Base-by-base conservation (phyloP, 2,113 vertebrate genomes). In the Seriola dumerili region DNA sequence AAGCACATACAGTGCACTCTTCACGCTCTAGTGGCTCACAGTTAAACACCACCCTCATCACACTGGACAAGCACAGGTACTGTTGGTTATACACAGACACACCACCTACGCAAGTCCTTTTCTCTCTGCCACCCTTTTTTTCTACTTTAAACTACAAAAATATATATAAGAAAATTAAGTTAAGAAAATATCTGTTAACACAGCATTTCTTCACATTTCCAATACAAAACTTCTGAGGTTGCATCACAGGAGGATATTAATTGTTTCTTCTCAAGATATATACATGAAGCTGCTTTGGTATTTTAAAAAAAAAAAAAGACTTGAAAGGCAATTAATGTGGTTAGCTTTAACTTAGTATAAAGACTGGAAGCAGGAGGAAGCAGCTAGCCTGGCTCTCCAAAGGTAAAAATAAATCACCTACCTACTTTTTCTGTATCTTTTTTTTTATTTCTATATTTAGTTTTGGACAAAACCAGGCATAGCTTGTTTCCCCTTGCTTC, bases 11-110 rank as follows among this genome's bases (percentile, higher is more conserved):
- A 67, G 68, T 19, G 21, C 54, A 8, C 14, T 52, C 42, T 59
- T 73, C 68, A 61, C 0, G 32, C 83, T 78, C 57, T 13, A 11
- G 61, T 69, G 68, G 58, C n/a, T 88, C 55, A 72, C 66, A 61
- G 70, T 78, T 75, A 78, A 81, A 72, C 29, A 62, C 64, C 38
- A 38, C 52, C 59, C 68, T 85, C 46, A 72, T 83, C 72, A 72
- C 14, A 32, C 68, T 68, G 79, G 48, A 71, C 61, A 63, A 69
- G 19, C 36, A 52, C 73, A 55, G 2, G 55, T 50, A 42, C 48
- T 52, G 67, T 57, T 42, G 48, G 17, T 76, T 76, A 71, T 67
- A 44, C 59, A 59, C 32, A 42, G 1, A 58, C 50, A 65, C 14
- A 25, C 46, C 75, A 48, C 72, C 69, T 50, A 29, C 6, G 1